Evolutionary conservation across 1,140 invertebrate species (phyloP), one percentile per base, ranked within the genome.

Genomic region (Pectinophora gossypiella): DNA sequence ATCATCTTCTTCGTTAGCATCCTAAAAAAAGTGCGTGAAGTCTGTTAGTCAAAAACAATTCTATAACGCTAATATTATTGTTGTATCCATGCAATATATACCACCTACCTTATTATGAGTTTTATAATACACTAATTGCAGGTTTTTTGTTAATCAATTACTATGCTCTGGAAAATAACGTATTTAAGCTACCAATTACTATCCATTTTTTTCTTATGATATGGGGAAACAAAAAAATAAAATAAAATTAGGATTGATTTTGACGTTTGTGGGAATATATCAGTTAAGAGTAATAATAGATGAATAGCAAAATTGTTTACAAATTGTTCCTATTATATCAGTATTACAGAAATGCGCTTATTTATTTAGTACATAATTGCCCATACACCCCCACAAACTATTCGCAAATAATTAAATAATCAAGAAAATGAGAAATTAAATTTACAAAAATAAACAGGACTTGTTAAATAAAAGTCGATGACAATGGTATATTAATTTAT

Each of bases 261-360:
- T 23, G 20, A 60, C 63, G 74, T 85, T 85, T 85, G 81, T 85
- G 81, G 79, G 81, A 85, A 85, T 83, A 85, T 85, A 81, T 85
- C 62, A 73, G 22, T 23, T 5, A 4, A n/a, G n/a, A 23, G 10
- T 5, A 23, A 23, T 23, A 23, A 23, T 23, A 23, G 22, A 23
- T 23, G 22, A 23, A 23, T 10, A 5, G 22, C 22, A 4, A 23
- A 5, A 23, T 10, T 5, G 22, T 23, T 23, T 23, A 23, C 22
- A 23, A 23, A 10, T 23, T 45, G 7, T 15, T 32, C 13, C 42
- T 19, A 44, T 44, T 51, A 18, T 51, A 12, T 52, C n/a, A 47
- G n/a, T 47, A 38, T 32, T 42, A 51, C 36, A 44, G 46, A 16
- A 51, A 42, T 9, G 32, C 43, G 19, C 6, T 4, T 3, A 38